Percentiles rank a stretch among this genome's conserved stretches.
phyloP scores from a whole-genome alignment of 2,797 vertebrate species.

The Cottoperca gobio region DNA sequence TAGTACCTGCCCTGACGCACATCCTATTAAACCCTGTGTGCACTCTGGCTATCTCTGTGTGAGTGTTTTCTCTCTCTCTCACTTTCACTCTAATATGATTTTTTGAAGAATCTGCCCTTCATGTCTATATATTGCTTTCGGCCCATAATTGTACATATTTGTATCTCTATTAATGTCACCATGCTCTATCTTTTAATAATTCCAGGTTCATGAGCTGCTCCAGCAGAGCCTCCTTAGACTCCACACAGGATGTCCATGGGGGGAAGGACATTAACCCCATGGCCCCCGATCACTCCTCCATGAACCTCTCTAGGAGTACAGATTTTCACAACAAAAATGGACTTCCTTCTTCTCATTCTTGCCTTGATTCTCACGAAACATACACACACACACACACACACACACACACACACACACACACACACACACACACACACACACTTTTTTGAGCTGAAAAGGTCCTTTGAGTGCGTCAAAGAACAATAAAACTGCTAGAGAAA shows the following conservation, averaged over 20 bases:
- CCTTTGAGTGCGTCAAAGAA: constrained; percentile 82
- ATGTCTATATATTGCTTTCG: not conserved
- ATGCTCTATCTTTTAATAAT: constrained; percentile 28
- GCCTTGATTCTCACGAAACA: constrained; percentile 69
- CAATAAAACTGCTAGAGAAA: constrained; percentile 82
- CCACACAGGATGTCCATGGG: constrained; percentile 72
- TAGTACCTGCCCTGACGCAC: constrained; percentile 87
- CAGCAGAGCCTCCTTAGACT: constrained; percentile 60
- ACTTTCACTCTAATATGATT: not conserved
- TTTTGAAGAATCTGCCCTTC: not conserved
- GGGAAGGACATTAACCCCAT: constrained; percentile 71
- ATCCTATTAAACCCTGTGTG: constrained; percentile 84
- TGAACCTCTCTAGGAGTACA: constrained; percentile 72
- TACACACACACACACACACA: constrained; percentile 34
- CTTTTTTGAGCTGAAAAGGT: constrained; percentile 63
- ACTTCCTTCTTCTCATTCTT: constrained; percentile 84
- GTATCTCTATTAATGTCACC: not conserved
- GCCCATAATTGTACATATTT: not conserved
- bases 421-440: constrained; percentile 18
- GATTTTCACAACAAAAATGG: constrained; percentile 80
- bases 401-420: constrained; percentile 35
- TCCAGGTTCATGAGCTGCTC: constrained; percentile 63
- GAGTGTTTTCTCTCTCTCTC: constrained; percentile 37
- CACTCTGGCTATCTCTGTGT: constrained; percentile 72
- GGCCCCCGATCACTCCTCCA: constrained; percentile 65